Base-by-base conservation (phyloP, 1,140 invertebrate species). In the Sweltsa coloradensis region DNA sequence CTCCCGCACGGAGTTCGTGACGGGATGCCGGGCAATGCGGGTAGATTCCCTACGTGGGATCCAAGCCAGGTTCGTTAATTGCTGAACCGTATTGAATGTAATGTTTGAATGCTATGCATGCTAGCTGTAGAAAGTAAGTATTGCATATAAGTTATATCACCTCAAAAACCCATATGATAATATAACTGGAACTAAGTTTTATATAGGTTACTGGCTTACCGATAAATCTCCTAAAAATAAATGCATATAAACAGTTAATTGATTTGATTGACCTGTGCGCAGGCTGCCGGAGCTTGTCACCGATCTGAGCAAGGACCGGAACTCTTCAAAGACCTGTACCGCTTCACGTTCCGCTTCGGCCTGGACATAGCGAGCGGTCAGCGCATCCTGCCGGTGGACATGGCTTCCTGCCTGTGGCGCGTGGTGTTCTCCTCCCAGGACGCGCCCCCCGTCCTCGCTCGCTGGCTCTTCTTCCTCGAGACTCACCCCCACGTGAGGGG, bases 271-370 rank as follows among this genome's bases (percentile, higher is more conserved):
- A n/a, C n/a, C n/a, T n/a, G n/a, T n/a, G n/a, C n/a, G n/a, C n/a
- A n/a, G 81, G 57, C 73, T 96, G 56, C 81, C 85, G 45, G 89
- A 93, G 59, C 74, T 92, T 52, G 78, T 85, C 34, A 66, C 72
- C 56, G 87, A 92, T 67, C 74, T 92, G 9, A 74, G 70, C 44
- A 66, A 72, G 44, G 83, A 90, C 60, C 76, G 41, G 85, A 91
- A 60, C 75, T 82, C 53, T 96, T 93, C 60, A 95, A 94, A 70
- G 87, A 93, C 67, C 72, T 96, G 47, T 96, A 95, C 71, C 73
- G 80, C 31, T 75, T 75, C 55, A 77, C 78, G 25, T 85, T 84
- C 64, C 83, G 82, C 55, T 96, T 97, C 75, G 91, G 90, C 40
- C 69, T 96, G 46, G 91, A 96, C 60, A 73, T 79, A 11, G 82